Base-by-base conservation (phyloP, 2,113 vertebrate genomes). In the Tretioscincus oriximinensis region DNA sequence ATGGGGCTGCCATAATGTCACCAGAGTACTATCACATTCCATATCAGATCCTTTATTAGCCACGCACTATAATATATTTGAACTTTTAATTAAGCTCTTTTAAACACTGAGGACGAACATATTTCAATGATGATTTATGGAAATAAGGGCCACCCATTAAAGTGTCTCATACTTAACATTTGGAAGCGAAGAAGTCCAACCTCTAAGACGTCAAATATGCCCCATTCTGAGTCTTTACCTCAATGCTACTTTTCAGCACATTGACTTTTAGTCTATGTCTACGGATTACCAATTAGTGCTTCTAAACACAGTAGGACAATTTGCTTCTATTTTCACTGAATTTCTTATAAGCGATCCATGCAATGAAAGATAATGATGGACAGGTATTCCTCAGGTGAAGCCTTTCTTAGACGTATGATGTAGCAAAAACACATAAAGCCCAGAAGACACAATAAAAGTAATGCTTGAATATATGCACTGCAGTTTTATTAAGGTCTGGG, bases 11-110 rank as follows among this genome's bases (percentile, higher is more conserved):
- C 89, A 90, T 87, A 76, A 81, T 86, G 86, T 89, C 89, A 90
- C 88, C 81, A 67, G 81, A 92, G 83, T 68, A 66, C 81, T 85
- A 81, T 24, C 91, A 75, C 85, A 87, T 91, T 88, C 88, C 88
- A 86, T 63, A 88, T 80, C 29, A 77, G 67, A 77, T 61, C 84
- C 89, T 85, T 85, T 81, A 86, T 78, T 89, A 90, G 89, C 75
- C 74, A 73, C 73, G 51, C 84, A 66, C 60, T 63, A 54, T 88
- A 91, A 92, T 86, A 92, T 18, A 73, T 80, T 83, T 88, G 81
- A 92, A 91, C 86, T 90, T 92, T 72, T 90, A 90, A 90, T 80
- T 77, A 86, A 90, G 86, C 7, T 85, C 77, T 87, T 90, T 88
- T 79, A 90, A 88, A 90, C 88, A 90, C 3, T 88, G 89, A 91